These are phyloP conservation scores for Napeogenes sylphis DNA, from an alignment of 2,888 invertebrate species.

Conservation along the genomic window DNA sequence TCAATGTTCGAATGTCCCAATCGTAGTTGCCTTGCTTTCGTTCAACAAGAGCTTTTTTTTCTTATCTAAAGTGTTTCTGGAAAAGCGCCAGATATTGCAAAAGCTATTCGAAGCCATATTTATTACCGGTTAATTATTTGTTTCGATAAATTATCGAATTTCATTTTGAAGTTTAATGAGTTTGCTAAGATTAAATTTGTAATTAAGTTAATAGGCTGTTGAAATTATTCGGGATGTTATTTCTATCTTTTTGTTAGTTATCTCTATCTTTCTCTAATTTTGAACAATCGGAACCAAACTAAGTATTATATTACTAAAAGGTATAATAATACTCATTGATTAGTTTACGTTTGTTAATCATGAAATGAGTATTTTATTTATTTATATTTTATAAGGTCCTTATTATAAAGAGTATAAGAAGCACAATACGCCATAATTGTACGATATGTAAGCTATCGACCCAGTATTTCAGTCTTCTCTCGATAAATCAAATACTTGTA, in stretches of 20 bases:
- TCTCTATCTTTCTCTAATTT: background rate
- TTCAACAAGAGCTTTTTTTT: slow-evolving; percentile 41
- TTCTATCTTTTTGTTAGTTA: too few relatives aligned
- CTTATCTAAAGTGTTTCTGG: slow-evolving; percentile 64
- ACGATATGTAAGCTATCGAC: slow-evolving; percentile 27
- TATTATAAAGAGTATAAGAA: slow-evolving; percentile 9
- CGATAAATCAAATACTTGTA: slow-evolving; percentile 70
- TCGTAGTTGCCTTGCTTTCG: slow-evolving; percentile 34
- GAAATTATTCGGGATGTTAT: too few relatives aligned
- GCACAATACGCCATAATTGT: slow-evolving; percentile 9
- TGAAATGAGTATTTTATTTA: background rate
- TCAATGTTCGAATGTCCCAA: slow-evolving; percentile 50
- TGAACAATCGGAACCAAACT: too few relatives aligned
- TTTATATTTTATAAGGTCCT: background rate
- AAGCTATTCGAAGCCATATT: slow-evolving; percentile 59
- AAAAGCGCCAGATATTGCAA: slow-evolving; percentile 56
- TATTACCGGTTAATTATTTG: slow-evolving; percentile 70
- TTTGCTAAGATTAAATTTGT: background rate
- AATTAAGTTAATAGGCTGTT: too few relatives aligned
- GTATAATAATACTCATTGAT: too few relatives aligned
- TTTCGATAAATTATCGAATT: slow-evolving; percentile 54
- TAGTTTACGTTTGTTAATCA: background rate
- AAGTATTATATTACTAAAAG: too few relatives aligned
- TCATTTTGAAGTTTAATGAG: background rate
- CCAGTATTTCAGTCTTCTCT: slow-evolving; percentile 47